These are phyloP conservation scores for Hipposideros armiger DNA, from an alignment of 2,113 vertebrate genomes.

Conservation along the genomic window DNA sequence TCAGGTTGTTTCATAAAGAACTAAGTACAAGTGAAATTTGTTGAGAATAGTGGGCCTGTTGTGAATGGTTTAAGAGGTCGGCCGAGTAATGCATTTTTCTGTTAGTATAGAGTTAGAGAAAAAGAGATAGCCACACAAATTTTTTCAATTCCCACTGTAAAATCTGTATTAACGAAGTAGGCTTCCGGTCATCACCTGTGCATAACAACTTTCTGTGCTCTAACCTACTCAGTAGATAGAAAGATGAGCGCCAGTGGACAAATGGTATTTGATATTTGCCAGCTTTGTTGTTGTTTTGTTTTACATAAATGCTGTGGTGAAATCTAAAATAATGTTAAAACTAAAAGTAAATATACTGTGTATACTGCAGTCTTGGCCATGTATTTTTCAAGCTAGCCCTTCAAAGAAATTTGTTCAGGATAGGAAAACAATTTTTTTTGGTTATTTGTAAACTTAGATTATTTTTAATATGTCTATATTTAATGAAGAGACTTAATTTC, in stretches of 20 bases:
- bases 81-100: background rate
- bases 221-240: background rate
- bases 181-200: background rate
- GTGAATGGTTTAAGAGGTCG: background rate
- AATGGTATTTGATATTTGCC: background rate
- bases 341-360: constrained; percentile 55
- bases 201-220: background rate
- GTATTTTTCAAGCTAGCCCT: constrained; percentile 75
- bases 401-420: constrained; percentile 69
- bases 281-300: background rate
- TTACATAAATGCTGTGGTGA: background rate
- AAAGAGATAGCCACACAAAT: background rate
- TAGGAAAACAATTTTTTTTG: constrained; percentile 53
- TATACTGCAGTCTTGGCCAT: constrained; percentile 55
- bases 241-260: background rate
- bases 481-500: constrained; percentile 61
- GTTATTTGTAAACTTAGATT: constrained; percentile 59
- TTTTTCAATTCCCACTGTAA: background rate
- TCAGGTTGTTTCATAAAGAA: constrained; percentile 40
- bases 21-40: background rate
- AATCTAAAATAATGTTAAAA: constrained; percentile 64
- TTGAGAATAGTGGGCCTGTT: background rate
- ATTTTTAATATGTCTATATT: constrained; percentile 52
- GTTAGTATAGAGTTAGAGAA: background rate
- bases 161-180: background rate